Percentiles rank a stretch among this genome's conserved stretches.
Conservation (phyloP, 2,888 invertebrate species). For the Antitype chi region DNA sequence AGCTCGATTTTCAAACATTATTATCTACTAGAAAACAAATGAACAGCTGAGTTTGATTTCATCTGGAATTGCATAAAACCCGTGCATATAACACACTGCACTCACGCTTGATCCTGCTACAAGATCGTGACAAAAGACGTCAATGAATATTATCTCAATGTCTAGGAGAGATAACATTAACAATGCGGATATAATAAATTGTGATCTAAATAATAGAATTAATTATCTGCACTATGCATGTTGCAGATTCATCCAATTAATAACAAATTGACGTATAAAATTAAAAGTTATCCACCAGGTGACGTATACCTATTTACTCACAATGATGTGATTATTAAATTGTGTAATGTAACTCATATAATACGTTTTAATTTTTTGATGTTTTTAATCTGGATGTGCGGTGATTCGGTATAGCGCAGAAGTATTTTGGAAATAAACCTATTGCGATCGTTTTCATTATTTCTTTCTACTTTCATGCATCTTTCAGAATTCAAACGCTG, state of each 20-base stretch:
- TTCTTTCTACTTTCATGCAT: background rate
- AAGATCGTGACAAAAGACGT: conserved; percentile 72
- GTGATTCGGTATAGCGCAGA: background rate
- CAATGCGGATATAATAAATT: conserved; percentile 20
- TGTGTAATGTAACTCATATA: background rate
- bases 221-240: background rate
- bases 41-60: conserved; percentile 4
- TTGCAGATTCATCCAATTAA: background rate
- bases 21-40: conserved; percentile 28
- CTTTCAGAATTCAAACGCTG: background rate
- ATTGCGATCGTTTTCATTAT: background rate
- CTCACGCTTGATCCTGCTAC: conserved; percentile 71
- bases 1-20: conserved; percentile 18
- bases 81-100: conserved; percentile 39
- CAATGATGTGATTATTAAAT: background rate
- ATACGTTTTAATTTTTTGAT: background rate
- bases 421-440: background rate
- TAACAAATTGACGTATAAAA: background rate
- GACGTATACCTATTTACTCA: background rate
- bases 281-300: no score
- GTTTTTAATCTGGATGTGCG: background rate
- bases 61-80: conserved; percentile 3
- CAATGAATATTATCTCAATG: conserved; percentile 55
- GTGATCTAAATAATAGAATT: background rate
- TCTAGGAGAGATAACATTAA: conserved; percentile 49